phyloP scores from a whole-genome alignment of 2,888 invertebrate genomes.

The Lypha dubia region DNA sequence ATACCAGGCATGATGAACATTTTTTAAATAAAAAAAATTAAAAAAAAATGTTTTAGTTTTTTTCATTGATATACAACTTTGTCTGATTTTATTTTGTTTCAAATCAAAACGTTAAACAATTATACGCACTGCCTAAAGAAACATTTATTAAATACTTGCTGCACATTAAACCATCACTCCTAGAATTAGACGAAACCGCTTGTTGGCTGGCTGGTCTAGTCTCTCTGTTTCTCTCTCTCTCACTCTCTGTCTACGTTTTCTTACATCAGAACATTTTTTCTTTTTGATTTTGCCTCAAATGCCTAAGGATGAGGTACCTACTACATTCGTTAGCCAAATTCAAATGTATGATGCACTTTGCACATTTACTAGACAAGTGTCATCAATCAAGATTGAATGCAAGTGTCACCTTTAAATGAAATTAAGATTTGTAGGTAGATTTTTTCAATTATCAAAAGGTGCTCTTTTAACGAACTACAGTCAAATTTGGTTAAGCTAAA shows the following conservation, averaged over 20 bases:
- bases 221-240: too few species aligned
- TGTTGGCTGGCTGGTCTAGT: conserved; percentile 23
- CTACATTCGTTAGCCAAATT: neutral
- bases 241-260: conserved; percentile 28
- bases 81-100: conserved; percentile 41
- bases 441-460: conserved; percentile 44
- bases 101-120: conserved; percentile 71
- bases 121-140: conserved; percentile 67
- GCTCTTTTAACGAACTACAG: conserved; percentile 20
- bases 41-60: conserved; percentile 30
- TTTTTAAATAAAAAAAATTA: conserved; percentile 41
- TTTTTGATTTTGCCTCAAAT: conserved; percentile 49
- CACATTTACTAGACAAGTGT: conserved; percentile 73
- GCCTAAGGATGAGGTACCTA: conserved; percentile 1
- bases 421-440: conserved; percentile 45
- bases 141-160: conserved; percentile 63
- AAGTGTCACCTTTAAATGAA: conserved; percentile 66
- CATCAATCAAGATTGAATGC: conserved; percentile 75
- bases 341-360: conserved; percentile 73
- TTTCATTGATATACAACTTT: conserved; percentile 49
- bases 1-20: conserved; percentile 29
- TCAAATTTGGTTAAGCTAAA: too few species aligned
- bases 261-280: conserved; percentile 50
- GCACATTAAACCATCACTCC: conserved; percentile 64
- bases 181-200: conserved; percentile 52